Conservation (phyloP, 1,140 invertebrate species). For the Drosophila parabipectinata region DNA sequence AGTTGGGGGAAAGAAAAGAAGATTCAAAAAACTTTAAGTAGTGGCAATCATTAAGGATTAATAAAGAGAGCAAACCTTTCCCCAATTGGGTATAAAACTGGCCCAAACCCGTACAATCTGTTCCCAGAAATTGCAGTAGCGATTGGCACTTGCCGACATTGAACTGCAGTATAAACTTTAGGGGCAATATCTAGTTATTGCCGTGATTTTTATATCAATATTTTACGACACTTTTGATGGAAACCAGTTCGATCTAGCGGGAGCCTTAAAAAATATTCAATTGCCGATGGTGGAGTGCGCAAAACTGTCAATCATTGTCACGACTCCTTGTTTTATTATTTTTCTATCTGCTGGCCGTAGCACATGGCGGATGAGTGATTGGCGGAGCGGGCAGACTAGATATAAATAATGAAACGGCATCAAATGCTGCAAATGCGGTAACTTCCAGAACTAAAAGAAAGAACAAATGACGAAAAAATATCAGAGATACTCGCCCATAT, state of each 20-base stretch:
- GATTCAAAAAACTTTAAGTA: neutral
- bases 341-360: constrained; percentile 10
- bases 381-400: constrained; percentile 14
- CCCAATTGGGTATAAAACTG: constrained; percentile 43
- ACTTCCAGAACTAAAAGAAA: neutral
- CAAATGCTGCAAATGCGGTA: constrained; percentile 24
- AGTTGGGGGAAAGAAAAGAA: constrained; percentile 2
- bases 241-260: neutral
- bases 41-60: constrained; percentile 19
- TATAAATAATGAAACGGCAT: constrained; percentile 37
- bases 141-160: constrained; percentile 13
- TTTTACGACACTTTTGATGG: constrained; percentile 27
- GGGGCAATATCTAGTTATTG: constrained; percentile 8
- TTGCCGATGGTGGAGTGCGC: constrained; percentile 33
- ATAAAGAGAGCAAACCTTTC: constrained; percentile 16
- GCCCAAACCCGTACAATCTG: neutral
- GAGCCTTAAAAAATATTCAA: constrained; percentile 39
- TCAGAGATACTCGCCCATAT: neutral
- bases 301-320: constrained; percentile 51
- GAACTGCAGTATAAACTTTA: constrained; percentile 38
- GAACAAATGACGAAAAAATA: constrained; percentile 25
- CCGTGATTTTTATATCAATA: constrained; percentile 26
- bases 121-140: constrained; percentile 1
- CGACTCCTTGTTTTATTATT: constrained; percentile 9
- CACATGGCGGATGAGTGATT: constrained; percentile 37